Base-by-base conservation (phyloP, 2,888 invertebrate genomes). In the Cryptosula pallasiana region DNA sequence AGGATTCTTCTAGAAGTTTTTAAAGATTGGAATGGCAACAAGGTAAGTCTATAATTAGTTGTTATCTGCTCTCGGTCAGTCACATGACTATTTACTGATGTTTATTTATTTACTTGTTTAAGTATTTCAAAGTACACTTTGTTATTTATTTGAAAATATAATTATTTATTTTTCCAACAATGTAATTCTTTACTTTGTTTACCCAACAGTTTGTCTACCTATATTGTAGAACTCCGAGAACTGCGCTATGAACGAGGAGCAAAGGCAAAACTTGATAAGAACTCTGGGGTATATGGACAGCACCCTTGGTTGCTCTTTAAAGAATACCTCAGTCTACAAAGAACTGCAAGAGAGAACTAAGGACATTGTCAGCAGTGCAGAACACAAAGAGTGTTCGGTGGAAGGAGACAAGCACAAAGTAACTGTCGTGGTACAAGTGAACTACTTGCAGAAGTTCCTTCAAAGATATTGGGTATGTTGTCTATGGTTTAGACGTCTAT, bases 1-100 rank as follows among this genome's bases (percentile, higher is more conserved):
- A 80, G 79, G 20, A 81, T 82, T 74, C 81, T 83, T 82, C 75
- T 81, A 69, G 74, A 79, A 20, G 80, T 82, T 23, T 81, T 84
- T 74, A 78, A 80, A 71, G 81, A 82, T 74, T 83, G 82, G 81
- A 78, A 77, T 1, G 77, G 78, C 13, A 80, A 80, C 3, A 81
- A 83, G 79, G 83, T 82, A 74, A 54, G 45, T 45, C 72, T 71
- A 9, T 5, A 13, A 32, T 29, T 32, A 5, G 29, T 25, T 29
- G 23, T 32, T 69, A 16, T 29, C n/a, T 9, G 27, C 29, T 5
- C 29, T 69, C 23, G 27, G 32, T n/a, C n/a, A n/a, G n/a, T n/a
- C n/a, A n/a, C n/a, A n/a, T n/a, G n/a, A n/a, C n/a, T n/a, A n/a
- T n/a, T n/a, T n/a, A n/a, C n/a, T n/a, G n/a, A n/a, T n/a, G n/a